Percentiles rank a stretch among this genome's conserved stretches.
phyloP scores from a whole-genome alignment of 2,797 vertebrate species.

The Enteromius paludinosus region DNA sequence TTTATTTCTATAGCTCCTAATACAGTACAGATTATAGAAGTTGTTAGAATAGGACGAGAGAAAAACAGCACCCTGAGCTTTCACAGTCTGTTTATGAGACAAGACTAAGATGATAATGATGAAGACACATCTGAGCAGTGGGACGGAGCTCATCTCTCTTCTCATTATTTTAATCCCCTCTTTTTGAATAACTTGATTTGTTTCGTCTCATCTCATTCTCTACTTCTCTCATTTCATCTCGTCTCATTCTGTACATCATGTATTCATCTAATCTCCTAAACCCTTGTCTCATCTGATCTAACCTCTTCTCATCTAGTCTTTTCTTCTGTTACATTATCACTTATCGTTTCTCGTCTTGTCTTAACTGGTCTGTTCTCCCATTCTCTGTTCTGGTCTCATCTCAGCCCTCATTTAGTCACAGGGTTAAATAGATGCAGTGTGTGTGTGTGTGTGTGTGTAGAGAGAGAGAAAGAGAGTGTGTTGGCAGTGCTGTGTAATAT shows the following conservation, averaged over 20 bases:
- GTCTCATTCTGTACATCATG: background rate
- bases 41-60: slow-evolving; percentile 76
- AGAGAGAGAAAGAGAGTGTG: background rate
- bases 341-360: too few species aligned
- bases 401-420: too few species aligned
- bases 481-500: slow-evolving; percentile 13
- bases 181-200: background rate
- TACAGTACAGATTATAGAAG: background rate
- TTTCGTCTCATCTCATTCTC: background rate
- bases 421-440: background rate
- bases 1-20: background rate
- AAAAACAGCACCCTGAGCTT: slow-evolving; percentile 72
- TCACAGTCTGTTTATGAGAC: slow-evolving; percentile 71
- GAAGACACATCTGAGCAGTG: slow-evolving; percentile 68
- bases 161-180: background rate
- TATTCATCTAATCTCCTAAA: too few species aligned
- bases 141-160: background rate
- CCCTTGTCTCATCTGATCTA: background rate
- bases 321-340: too few species aligned
- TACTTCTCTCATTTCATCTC: background rate
- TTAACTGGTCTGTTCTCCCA: too few species aligned
- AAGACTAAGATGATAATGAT: slow-evolving; percentile 73
- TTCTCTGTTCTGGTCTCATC: too few species aligned
- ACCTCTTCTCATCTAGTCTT: background rate
- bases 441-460: background rate